These are phyloP conservation scores for Protobothrops mucrosquamatus DNA, from an alignment of 2,113 vertebrate species.

Conservation along the genomic window DNA sequence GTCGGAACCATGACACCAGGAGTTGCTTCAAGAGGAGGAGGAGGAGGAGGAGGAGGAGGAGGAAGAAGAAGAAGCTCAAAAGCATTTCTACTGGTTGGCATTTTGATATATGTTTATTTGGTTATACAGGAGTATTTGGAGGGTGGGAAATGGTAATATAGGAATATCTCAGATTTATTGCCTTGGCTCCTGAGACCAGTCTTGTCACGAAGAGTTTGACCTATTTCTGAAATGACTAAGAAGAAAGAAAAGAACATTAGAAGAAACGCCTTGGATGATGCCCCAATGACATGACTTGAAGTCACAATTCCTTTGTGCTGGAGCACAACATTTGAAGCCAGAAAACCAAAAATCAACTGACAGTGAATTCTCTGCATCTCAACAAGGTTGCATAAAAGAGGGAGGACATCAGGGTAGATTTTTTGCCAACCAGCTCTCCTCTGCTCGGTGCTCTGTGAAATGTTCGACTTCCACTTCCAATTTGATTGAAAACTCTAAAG, in stretches of 20 bases:
- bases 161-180: neutral
- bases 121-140: neutral
- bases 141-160: neutral
- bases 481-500: neutral
- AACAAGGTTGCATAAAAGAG: neutral
- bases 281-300: slow-evolving; percentile 12
- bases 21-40: neutral
- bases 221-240: slow-evolving; percentile 1
- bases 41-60: too few relatives aligned
- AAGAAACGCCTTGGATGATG: neutral
- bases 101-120: slow-evolving; percentile 1
- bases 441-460: neutral
- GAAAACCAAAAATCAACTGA: neutral
- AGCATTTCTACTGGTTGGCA: neutral
- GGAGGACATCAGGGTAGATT: neutral
- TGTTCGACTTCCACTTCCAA: neutral
- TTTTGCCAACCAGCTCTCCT: neutral
- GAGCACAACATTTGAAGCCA: slow-evolving; percentile 19
- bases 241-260: neutral
- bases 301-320: slow-evolving; percentile 3
- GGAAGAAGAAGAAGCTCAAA: neutral
- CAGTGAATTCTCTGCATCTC: neutral
- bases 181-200: neutral
- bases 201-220: neutral
- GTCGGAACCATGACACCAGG: neutral